These are phyloP conservation scores for Actinia equina DNA, from an alignment of 64 coral and sea anemone species.

Conservation along the genomic window DNA sequence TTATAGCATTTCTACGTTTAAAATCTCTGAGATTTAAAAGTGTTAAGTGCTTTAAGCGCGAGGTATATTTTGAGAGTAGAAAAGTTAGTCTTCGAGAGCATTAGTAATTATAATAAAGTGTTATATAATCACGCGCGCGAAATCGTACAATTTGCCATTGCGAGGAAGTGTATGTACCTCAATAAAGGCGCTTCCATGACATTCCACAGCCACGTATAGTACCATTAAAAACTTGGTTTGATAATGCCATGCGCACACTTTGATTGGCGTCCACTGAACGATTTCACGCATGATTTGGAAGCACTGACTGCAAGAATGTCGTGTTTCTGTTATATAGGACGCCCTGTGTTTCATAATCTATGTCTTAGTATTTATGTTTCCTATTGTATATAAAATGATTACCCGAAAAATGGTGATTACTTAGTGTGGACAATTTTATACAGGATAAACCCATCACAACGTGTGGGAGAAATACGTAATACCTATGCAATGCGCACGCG, in stretches of 20 bases:
- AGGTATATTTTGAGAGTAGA: neutral
- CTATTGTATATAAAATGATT: neutral
- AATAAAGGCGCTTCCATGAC: too few species aligned
- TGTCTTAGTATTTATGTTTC: neutral
- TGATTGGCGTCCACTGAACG: neutral
- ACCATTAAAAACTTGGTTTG: too few species aligned
- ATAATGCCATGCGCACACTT: too few species aligned
- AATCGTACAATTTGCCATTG: too few species aligned
- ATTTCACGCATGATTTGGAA: neutral
- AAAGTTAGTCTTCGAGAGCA: neutral
- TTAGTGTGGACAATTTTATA: neutral
- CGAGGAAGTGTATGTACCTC: too few species aligned
- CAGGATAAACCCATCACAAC: neutral
- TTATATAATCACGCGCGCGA: too few species aligned
- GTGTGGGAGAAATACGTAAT: neutral
- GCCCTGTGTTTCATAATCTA: neutral
- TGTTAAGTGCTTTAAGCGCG: neutral
- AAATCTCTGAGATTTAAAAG: neutral
- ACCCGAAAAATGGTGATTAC: neutral
- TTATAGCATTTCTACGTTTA: neutral
- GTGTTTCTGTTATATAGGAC: neutral
- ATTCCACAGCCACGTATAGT: too few species aligned
- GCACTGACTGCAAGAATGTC: too few species aligned
- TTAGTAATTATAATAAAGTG: neutral
- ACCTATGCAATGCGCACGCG: neutral